Evolutionary conservation across 2,797 vertebrate species (phyloP).

Genomic region (Diplodus sargus): DNA sequence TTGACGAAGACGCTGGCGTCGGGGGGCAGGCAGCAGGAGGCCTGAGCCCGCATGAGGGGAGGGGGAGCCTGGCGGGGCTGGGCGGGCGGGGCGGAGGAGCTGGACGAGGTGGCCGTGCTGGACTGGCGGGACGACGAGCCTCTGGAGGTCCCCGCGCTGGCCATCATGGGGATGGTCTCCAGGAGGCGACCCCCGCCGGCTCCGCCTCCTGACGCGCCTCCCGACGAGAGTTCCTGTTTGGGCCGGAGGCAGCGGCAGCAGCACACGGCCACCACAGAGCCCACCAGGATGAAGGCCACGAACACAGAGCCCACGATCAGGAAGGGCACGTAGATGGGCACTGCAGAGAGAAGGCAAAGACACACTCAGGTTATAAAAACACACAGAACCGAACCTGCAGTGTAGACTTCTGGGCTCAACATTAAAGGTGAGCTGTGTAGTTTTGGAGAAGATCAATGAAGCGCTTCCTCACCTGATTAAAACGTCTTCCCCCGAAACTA

Average conservation of each 20-base stretch:
- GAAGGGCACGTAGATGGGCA: slow-evolving; percentile 98
- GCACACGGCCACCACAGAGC: slow-evolving; percentile 94
- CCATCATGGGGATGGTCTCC: slow-evolving; percentile 99
- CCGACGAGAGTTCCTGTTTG: slow-evolving; percentile 94
- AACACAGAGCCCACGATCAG: slow-evolving; percentile 98
- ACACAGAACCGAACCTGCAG: background rate
- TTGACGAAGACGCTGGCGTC: slow-evolving; percentile 96
- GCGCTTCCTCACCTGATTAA: too few species aligned
- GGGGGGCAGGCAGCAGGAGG: slow-evolving; percentile 92
- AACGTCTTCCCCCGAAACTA: too few species aligned
- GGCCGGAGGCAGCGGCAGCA: slow-evolving; percentile 98
- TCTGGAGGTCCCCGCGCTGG: slow-evolving; percentile 91
- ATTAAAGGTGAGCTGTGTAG: background rate
- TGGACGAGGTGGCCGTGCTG: slow-evolving; percentile 96
- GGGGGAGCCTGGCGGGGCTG: slow-evolving; percentile 77
- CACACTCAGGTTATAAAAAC: background rate
- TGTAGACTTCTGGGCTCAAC: slow-evolving; percentile 17
- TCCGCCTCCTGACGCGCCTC: slow-evolving; percentile 86
- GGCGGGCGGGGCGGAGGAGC: slow-evolving; percentile 92
- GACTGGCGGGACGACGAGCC: slow-evolving; percentile 97
- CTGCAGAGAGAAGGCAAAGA: slow-evolving; percentile 77
- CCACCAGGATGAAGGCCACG: slow-evolving; percentile 96
- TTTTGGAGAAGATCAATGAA: too few species aligned
- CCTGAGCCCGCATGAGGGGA: slow-evolving; percentile 89
- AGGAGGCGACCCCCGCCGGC: slow-evolving; percentile 87